phyloP scores from a whole-genome alignment of 2,888 invertebrate species.

The Zele albiditarsus region DNA sequence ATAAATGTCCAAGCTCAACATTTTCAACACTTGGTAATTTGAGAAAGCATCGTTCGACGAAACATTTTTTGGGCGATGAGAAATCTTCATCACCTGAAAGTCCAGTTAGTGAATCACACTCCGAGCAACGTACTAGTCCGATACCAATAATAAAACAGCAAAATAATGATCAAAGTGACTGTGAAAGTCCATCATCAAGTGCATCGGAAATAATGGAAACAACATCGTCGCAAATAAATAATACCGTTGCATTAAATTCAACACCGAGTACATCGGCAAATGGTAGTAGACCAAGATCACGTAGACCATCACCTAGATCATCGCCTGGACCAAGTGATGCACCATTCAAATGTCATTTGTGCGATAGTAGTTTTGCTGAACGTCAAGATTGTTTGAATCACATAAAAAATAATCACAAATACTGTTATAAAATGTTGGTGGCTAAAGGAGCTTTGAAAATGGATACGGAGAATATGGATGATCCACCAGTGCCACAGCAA shows the following conservation, averaged over 20 bases:
- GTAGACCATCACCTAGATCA: constrained; percentile 64
- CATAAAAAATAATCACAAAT: constrained; percentile 82
- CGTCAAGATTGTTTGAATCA: constrained; percentile 88
- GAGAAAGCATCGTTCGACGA: constrained; percentile 84
- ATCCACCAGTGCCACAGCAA: constrained; percentile 74
- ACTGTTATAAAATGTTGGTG: constrained; percentile 87
- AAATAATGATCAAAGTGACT: constrained; percentile 65
- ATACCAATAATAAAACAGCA: constrained; percentile 57
- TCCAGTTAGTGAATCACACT: constrained; percentile 46
- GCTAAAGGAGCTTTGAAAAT: constrained; percentile 85
- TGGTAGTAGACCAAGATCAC: constrained; percentile 56
- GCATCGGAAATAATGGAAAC: constrained; percentile 58
- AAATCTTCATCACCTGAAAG: constrained; percentile 48
- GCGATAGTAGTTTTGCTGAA: constrained; percentile 89
- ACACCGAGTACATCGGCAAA: constrained; percentile 45
- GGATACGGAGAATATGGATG: constrained; percentile 73
- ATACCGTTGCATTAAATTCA: constrained; percentile 57
- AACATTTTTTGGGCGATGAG: constrained; percentile 75
- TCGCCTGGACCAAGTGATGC: constrained; percentile 76
- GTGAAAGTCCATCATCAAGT: constrained; percentile 69
- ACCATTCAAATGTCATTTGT: constrained; percentile 94
- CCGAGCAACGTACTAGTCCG: constrained; percentile 60
- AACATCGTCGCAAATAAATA: constrained; percentile 61
- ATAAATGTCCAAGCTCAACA: constrained; percentile 86
- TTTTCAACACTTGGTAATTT: constrained; percentile 87